phyloP scores from a whole-genome alignment of 1,140 invertebrate genomes.

The Eubasilissa regina region DNA sequence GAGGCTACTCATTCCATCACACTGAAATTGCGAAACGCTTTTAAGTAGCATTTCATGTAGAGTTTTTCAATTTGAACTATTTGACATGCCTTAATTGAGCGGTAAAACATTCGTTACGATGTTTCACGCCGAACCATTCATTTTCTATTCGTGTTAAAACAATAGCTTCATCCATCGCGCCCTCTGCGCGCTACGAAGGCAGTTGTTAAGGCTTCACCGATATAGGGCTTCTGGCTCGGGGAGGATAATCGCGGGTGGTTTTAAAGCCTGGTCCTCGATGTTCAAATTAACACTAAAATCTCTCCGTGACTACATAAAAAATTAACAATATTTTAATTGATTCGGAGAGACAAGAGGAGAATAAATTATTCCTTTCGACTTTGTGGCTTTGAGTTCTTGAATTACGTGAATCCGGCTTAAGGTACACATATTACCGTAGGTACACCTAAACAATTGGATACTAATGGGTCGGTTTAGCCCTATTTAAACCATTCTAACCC shows the following conservation, averaged over 20 bases:
- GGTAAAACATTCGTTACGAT: too few species aligned
- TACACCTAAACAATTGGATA: constrained; percentile 56
- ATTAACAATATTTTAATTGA: background rate
- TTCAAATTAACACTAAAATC: background rate
- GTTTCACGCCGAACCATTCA: background rate
- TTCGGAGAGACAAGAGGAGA: too few species aligned
- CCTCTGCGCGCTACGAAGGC: constrained; percentile 10
- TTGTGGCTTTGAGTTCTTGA: too few species aligned
- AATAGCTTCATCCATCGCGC: constrained; percentile 29
- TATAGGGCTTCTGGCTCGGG: constrained; percentile 49
- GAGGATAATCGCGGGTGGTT: constrained; percentile 58
- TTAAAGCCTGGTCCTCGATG: constrained; percentile 21
- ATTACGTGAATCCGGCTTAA: constrained; percentile 22
- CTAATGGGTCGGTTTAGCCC: constrained; percentile 49
- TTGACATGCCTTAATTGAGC: too few species aligned
- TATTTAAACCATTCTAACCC: constrained; percentile 46
- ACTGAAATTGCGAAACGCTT: too few species aligned
- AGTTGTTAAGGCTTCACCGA: constrained; percentile 55
- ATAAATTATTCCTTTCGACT: background rate
- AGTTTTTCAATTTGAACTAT: too few species aligned
- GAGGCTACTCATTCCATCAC: too few species aligned
- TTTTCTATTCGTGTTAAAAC: constrained; percentile 33
- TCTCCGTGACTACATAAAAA: background rate
- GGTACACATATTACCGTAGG: constrained; percentile 51
- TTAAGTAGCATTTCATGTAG: too few species aligned